Evolutionary conservation across 1,140 invertebrate species (phyloP).

Genomic region (Luehdorfia chinensis): DNA sequence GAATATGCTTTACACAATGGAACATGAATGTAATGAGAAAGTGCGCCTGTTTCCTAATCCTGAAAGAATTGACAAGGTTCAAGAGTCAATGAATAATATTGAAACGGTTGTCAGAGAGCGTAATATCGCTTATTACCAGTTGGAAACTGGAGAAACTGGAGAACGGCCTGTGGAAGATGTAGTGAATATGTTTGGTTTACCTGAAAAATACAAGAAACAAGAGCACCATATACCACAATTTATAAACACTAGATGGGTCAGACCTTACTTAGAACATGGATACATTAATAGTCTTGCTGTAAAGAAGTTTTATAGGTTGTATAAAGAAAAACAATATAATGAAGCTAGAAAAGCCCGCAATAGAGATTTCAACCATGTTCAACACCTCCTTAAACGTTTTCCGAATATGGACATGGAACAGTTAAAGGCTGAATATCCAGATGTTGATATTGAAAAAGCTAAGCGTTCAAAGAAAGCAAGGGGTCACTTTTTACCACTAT

Average conservation of each 20-base stretch:
- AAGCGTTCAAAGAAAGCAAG: slow-evolving; percentile 76
- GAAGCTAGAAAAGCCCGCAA: slow-evolving; percentile 77
- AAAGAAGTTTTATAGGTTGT: slow-evolving; percentile 80
- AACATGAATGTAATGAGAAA: slow-evolving; percentile 86
- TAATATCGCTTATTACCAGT: slow-evolving; percentile 91
- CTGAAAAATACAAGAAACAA: slow-evolving; percentile 60
- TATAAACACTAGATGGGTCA: slow-evolving; percentile 80
- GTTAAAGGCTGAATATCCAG: slow-evolving; percentile 85
- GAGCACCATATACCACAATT: slow-evolving; percentile 59
- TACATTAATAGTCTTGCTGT: slow-evolving; percentile 78
- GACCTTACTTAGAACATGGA: slow-evolving; percentile 77
- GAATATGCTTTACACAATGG: slow-evolving; percentile 99
- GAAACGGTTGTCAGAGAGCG: slow-evolving; percentile 94
- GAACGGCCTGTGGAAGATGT: slow-evolving; percentile 82
- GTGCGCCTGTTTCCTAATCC: slow-evolving; percentile 92
- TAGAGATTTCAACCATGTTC: slow-evolving; percentile 81
- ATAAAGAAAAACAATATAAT: slow-evolving; percentile 81
- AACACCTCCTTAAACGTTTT: slow-evolving; percentile 83
- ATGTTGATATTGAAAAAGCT: slow-evolving; percentile 85
- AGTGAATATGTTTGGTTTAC: slow-evolving; percentile 80
- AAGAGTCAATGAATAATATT: slow-evolving; percentile 97
- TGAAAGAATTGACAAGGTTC: slow-evolving; percentile 96
- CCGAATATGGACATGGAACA: slow-evolving; percentile 86
- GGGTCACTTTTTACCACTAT: slow-evolving; percentile 79
- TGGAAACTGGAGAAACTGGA: slow-evolving; percentile 94